phyloP scores from a whole-genome alignment of 2,797 vertebrate species.

The Perodicticus potto region DNA sequence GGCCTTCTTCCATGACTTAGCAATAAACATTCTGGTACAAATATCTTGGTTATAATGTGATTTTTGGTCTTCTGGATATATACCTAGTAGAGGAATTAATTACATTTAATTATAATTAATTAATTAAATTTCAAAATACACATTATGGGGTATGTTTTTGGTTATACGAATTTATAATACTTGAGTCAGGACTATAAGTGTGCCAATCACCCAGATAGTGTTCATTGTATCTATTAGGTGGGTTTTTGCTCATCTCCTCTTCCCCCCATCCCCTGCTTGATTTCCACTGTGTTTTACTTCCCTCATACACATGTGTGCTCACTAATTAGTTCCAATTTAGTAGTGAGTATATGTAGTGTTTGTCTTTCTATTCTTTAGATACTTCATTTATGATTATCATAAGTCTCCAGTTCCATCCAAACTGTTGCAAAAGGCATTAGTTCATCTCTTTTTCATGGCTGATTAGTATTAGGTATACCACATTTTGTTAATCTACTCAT shows the following conservation, averaged over 20 bases:
- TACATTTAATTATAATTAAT: background rate
- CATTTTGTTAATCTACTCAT: background rate
- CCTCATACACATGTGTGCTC: background rate
- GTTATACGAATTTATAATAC: background rate
- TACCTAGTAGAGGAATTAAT: too few species aligned
- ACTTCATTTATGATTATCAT: background rate
- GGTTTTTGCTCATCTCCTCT: background rate
- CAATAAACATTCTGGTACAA: too few species aligned
- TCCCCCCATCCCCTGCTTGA: background rate
- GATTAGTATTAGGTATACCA: background rate
- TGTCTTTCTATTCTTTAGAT: background rate
- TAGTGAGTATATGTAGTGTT: background rate
- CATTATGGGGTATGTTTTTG: background rate
- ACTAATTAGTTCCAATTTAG: background rate
- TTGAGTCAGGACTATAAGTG: background rate
- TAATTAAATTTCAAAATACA: background rate
- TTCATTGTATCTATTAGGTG: background rate
- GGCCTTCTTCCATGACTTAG: too few species aligned
- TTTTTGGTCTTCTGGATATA: too few species aligned
- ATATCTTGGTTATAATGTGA: too few species aligned
- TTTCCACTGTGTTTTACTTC: background rate
- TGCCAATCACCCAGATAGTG: background rate
- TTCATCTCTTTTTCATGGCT: background rate
- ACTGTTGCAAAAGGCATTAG: background rate
- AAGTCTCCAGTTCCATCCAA: background rate